Conservation (phyloP, 92 coral and sea anemone species). For the Porites divaricata region DNA sequence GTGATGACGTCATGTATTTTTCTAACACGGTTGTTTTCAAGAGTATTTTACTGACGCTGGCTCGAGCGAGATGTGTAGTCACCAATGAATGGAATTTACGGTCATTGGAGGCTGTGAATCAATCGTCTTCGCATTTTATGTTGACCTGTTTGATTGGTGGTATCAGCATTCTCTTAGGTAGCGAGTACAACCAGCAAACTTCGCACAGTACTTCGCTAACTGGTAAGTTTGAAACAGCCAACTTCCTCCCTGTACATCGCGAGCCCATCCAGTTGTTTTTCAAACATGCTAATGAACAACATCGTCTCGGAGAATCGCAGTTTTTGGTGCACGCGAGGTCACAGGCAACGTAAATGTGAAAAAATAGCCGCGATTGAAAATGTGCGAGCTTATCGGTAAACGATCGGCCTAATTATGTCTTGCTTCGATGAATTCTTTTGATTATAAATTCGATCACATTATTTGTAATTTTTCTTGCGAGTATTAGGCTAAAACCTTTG, state of each 20-base stretch:
- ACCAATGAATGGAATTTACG: constrained; percentile 39
- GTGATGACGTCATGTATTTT: constrained; percentile 62
- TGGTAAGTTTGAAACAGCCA: constrained; percentile 13
- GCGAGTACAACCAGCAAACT: neutral
- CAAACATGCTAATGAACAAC: constrained; percentile 57
- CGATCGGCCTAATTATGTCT: neutral
- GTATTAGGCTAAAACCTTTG: constrained; percentile 1
- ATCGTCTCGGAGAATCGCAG: neutral
- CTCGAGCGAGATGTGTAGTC: neutral
- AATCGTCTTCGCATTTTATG: neutral
- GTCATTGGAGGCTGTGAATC: constrained; percentile 7
- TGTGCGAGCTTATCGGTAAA: constrained; percentile 15
- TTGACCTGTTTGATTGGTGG: constrained; percentile 2
- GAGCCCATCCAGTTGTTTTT: constrained; percentile 45
- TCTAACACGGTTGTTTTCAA: constrained; percentile 39
- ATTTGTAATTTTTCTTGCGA: constrained; percentile 9
- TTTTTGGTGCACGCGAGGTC: constrained; percentile 18
- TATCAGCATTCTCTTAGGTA: neutral
- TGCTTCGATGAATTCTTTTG: constrained; percentile 12
- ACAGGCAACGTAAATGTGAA: neutral
- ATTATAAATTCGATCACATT: constrained; percentile 17
- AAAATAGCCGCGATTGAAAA: neutral
- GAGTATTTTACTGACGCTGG: constrained; percentile 24
- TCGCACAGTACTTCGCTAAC: neutral
- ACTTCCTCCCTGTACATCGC: neutral